A percentile compares a stretch with the other conserved stretches of the same genome.
phyloP scores from a whole-genome alignment of 2,888 invertebrate genomes.

The Plusia festucae region DNA sequence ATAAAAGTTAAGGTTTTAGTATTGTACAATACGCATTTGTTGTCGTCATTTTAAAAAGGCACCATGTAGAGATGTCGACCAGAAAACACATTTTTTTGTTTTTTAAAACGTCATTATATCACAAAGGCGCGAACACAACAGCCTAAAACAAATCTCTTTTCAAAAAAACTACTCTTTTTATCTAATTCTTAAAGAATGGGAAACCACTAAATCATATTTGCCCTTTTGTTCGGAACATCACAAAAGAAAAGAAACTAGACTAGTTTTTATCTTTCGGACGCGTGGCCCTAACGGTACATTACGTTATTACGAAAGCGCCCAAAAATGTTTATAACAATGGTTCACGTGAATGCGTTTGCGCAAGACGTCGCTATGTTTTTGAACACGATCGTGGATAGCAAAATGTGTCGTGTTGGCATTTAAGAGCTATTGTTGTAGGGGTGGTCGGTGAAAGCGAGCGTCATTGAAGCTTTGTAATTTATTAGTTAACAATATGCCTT shows the following conservation, averaged over 20 bases:
- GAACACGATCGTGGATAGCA: slow-evolving; percentile 79
- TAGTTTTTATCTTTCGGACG: slow-evolving; percentile 78
- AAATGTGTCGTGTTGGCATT: slow-evolving; percentile 74
- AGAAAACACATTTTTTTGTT: slow-evolving; percentile 26
- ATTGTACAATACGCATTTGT: slow-evolving; percentile 36
- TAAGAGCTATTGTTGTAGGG: slow-evolving; percentile 72
- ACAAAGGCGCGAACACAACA: slow-evolving; percentile 41
- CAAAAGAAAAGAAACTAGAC: slow-evolving; percentile 80
- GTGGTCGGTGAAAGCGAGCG: slow-evolving; percentile 84
- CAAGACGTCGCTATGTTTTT: slow-evolving; percentile 80
- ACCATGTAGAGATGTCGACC: slow-evolving; percentile 28
- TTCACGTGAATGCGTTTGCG: slow-evolving; percentile 82
- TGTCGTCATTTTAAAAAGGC: slow-evolving; percentile 38
- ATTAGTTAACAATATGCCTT: slow-evolving; percentile 53
- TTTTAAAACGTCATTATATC: slow-evolving; percentile 40
- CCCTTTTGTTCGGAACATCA: slow-evolving; percentile 76
- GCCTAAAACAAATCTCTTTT: slow-evolving; percentile 44
- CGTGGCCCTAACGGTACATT: slow-evolving; percentile 82
- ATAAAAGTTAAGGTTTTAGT: slow-evolving; percentile 28
- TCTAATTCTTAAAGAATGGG: slow-evolving; percentile 66
- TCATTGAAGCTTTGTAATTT: slow-evolving; percentile 60
- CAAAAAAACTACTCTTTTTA: slow-evolving; percentile 36
- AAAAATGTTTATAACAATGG: slow-evolving; percentile 78
- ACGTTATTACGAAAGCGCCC: slow-evolving; percentile 76
- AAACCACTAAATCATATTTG: slow-evolving; percentile 83